A percentile compares a stretch with the other conserved stretches of the same genome.
These are phyloP conservation scores for Pardalotus punctatus DNA, from an alignment of 2,113 vertebrate species.

Conservation along the genomic window DNA sequence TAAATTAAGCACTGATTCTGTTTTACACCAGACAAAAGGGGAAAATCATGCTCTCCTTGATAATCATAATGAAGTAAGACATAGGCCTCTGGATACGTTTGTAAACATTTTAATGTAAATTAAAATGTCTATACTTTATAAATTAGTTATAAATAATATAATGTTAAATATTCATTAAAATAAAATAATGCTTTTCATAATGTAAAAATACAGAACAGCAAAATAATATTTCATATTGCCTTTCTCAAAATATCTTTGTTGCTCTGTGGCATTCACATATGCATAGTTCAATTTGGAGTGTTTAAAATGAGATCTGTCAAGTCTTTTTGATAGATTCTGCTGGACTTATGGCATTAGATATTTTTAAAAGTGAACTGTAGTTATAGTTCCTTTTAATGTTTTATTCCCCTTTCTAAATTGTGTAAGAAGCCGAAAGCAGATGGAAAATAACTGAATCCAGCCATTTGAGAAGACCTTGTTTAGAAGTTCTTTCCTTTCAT, in stretches of 20 bases:
- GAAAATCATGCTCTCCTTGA: not conserved
- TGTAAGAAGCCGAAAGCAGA: not conserved
- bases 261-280: not conserved
- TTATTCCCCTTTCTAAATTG: not conserved
- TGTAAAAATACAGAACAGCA: not conserved
- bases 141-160: not conserved
- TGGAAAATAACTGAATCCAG: not conserved
- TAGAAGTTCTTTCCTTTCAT: not conserved
- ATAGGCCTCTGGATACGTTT: not conserved
- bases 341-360: not conserved
- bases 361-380: not conserved
- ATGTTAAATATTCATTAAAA: not conserved
- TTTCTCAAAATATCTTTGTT: not conserved
- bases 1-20: not conserved
- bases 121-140: not conserved
- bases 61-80: not conserved
- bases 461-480: not conserved
- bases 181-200: not conserved
- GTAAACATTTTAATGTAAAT: not conserved
- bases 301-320: not conserved
- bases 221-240: not conserved
- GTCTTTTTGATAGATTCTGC: not conserved
- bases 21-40: not conserved
- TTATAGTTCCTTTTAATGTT: not conserved
- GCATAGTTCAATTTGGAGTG: not conserved